Evolutionary conservation across 2,888 invertebrate genomes (phyloP).

Genomic region (Drosophila rellima): DNA sequence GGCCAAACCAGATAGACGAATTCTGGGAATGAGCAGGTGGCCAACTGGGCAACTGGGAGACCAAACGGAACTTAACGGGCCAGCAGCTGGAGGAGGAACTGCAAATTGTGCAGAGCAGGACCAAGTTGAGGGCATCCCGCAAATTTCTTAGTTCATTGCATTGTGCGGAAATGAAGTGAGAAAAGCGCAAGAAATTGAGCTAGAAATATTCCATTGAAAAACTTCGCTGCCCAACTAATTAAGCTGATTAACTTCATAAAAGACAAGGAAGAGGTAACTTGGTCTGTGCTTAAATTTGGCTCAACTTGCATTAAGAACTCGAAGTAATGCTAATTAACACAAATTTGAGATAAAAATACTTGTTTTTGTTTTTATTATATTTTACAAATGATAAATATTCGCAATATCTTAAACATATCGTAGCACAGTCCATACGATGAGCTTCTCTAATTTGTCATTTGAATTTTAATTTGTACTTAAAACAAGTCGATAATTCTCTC

Average conservation of each 20-base stretch:
- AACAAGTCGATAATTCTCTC: no score
- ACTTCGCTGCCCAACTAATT: background rate
- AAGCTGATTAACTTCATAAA: background rate
- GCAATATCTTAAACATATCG: background rate
- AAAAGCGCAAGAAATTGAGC: slow-evolving; percentile 7
- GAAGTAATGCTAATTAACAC: background rate
- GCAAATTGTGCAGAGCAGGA: slow-evolving; percentile 1
- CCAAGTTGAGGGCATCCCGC: slow-evolving; percentile 8
- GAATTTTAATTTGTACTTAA: no score
- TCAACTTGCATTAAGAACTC: background rate
- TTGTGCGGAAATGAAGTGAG: background rate
- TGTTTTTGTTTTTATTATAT: no score
- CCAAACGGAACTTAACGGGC: background rate
- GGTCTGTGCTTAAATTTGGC: no score
- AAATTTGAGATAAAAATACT: background rate
- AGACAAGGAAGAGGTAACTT: background rate
- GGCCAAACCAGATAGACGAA: background rate
- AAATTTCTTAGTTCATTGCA: slow-evolving; percentile 4
- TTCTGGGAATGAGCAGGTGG: background rate
- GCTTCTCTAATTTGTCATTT: no score
- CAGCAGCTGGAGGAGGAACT: background rate
- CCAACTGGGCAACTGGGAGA: background rate
- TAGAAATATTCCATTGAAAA: background rate
- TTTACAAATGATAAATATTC: no score
- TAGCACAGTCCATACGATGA: no score